Conservation (phyloP, 2,113 vertebrate genomes). For the Mixornis gularis region DNA sequence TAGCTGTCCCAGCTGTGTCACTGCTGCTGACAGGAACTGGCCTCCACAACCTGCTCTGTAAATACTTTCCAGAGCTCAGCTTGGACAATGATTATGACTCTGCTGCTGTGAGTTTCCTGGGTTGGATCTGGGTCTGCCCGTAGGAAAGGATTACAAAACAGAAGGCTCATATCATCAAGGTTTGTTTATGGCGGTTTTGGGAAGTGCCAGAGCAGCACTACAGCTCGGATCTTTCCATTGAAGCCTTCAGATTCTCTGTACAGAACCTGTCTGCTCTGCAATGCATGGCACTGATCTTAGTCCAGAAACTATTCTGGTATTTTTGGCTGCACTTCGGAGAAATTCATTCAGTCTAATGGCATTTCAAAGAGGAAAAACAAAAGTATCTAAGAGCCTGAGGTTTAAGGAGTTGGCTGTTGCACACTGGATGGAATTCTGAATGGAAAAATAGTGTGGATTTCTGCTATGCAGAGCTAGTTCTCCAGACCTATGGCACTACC, state of each 20-base stretch:
- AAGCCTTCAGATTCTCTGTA: background rate
- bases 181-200: background rate
- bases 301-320: background rate
- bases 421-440: background rate
- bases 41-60: background rate
- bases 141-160: background rate
- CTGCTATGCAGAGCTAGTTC: background rate
- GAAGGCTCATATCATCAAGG: background rate
- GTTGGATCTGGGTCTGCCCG: background rate
- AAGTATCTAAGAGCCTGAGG: slow-evolving; percentile 2
- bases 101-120: background rate
- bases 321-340: slow-evolving; percentile 13
- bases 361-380: slow-evolving; percentile 43
- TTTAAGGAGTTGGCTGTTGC: slow-evolving; percentile 3
- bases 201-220: fast-evolving
- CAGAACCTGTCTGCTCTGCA: background rate
- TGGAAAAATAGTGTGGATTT: slow-evolving; percentile 33
- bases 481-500: background rate
- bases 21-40: background rate
- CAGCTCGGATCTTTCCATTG: background rate
- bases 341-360: background rate
- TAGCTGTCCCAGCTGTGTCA: slow-evolving; percentile 1
- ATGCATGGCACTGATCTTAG: slow-evolving; percentile 2
- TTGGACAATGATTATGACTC: background rate
- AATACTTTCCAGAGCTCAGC: background rate